Evolutionary conservation across 2,113 vertebrate species (phyloP), one percentile per base, ranked within the genome.

Genomic region (Chascanopsetta lugubris): DNA sequence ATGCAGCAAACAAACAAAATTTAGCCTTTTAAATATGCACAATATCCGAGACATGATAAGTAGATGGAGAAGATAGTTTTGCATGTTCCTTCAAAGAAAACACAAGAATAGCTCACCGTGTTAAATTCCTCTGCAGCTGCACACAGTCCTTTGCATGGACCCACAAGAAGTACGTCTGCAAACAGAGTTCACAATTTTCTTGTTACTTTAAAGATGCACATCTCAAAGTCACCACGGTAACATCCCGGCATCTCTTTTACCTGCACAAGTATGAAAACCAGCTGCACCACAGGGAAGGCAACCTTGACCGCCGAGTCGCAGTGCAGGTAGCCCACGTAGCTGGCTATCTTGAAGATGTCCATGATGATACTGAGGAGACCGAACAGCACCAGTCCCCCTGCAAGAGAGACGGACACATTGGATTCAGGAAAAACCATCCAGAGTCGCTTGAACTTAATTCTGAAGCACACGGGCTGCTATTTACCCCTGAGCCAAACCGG

Each of bases 401-500:
- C 62, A 65, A 8, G 38, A 61, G 30, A 53, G 34, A 51, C 59
- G 25, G 9, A 68, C 3, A 8, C 34, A 27, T 36, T 21, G 43
- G 0, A 2, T 24, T n/a, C n/a, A n/a, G 6, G 9, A 60, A 43
- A 8, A 21, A 18, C 12, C 21, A 4, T 25, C 11, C 0, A 8
- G 22, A 61, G 50, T 8, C 15, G 0, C 6, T 51, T 0, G 0
- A 8, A 61, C 0, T 9, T 9, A 5, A 42, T 21, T 29, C 8
- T 25, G 17, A 32, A 42, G 2, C 17, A 57, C 8, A 1, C 1
- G 17, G 10, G 36, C 36, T 12, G 26, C 36, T 2, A 36, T 82
- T 64, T 64, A 99, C 97, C 95, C 92, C 94, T 93, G 30, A 98
- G 94, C 97, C 97, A 99, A 50, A 98, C 72, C 34, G 96, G 95